Evolutionary conservation across 1,140 invertebrate genomes (phyloP), one percentile per base, ranked within the genome.

Genomic region (Tetraneura akinire): DNA sequence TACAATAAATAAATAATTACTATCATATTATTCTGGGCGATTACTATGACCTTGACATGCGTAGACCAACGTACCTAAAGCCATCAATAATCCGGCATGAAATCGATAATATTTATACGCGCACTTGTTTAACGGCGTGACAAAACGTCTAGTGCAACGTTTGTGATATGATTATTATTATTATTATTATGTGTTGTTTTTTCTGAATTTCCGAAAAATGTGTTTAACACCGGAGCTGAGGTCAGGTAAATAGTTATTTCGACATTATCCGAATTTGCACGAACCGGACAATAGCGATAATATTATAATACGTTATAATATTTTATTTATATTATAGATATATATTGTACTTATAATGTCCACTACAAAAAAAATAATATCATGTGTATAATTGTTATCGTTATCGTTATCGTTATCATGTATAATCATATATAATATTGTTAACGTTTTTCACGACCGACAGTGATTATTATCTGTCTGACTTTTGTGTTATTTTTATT

Each of bases 41-140:
- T n/a, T n/a, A n/a, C n/a, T 42, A 42, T 21, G 51, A 57, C 73
- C 73, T 76, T 76, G 53, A 57, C 18, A 53, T 42, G n/a, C n/a
- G 51, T 42, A 37, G 6, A 23, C 51, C n/a, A 21, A 53, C 29
- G 49, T 57, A 57, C 32, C 32, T 8, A 8, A n/a, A 32, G 51
- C 71, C 26, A 73, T 55, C 70, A 32, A 51, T 55, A 57, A 76
- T 76, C 73, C 16, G 14, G 51, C 53, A 8, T 76, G 73, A 76
- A 76, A 76, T 76, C 51, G 73, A 42, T 55, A 57, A 57, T 76
- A 37, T 76, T 76, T 76, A 57, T 76, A 42, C 32, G 73, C 53
- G 42, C 51, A 57, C 73, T 42, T 57, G 66, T 55, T 60, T 76
- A 76, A 76, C 32, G 32, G 49, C 32, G 73, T 76, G 73, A 76